Base-by-base conservation (phyloP, 2,113 vertebrate species). In the Catharus bicknelli region DNA sequence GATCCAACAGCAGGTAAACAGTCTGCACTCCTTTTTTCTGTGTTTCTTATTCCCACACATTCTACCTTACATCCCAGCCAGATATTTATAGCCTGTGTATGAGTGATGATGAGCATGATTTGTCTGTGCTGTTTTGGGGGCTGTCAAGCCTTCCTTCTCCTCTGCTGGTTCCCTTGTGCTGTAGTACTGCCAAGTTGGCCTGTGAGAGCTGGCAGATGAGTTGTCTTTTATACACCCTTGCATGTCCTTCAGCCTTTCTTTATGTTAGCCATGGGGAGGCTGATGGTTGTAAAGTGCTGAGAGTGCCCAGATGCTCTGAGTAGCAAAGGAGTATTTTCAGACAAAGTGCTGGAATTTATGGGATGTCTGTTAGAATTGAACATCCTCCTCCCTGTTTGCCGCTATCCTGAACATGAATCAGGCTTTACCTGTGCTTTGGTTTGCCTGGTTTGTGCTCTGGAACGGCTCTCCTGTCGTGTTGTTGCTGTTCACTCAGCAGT, bases 1-100 rank as follows among this genome's bases (percentile, higher is more conserved):
- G 98, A 98, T 95, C 98, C 97, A 1, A 97, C 97, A 32, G 96
- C 98, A 68, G 98, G 98, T 98, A 93, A 97, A 94, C 57, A 69
- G 48, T 54, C 83, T 79, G 62, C 40, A 32, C 25, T 70, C 30
- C 64, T 47, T 79, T 88, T 72, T 82, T 16, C 57, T 3, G 8
- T 50, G 14, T 23, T 66, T 54, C 42, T 80, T n/a, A 4, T 86
- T 82, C 40, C 42, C 38, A 6, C 59, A 77, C 43, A 26, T 63
- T 87, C 59, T 62, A 58, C 88, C 70, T 68, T 72, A 63, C 80
- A 64, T 93, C 64, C 64, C 64, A 92, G 74, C 23, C 36, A 64
- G 76, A 26, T 95, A 95, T 91, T 91, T 93, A 89, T 94, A 79
- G 75, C 51, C 25, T 47, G 8, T 62, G 87, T 78, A 84, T 89